A percentile compares a stretch with the other conserved stretches of the same genome.
Evolutionary conservation across 2,113 vertebrate species (phyloP).

Genomic region (Psittacula cyanocephala): DNA sequence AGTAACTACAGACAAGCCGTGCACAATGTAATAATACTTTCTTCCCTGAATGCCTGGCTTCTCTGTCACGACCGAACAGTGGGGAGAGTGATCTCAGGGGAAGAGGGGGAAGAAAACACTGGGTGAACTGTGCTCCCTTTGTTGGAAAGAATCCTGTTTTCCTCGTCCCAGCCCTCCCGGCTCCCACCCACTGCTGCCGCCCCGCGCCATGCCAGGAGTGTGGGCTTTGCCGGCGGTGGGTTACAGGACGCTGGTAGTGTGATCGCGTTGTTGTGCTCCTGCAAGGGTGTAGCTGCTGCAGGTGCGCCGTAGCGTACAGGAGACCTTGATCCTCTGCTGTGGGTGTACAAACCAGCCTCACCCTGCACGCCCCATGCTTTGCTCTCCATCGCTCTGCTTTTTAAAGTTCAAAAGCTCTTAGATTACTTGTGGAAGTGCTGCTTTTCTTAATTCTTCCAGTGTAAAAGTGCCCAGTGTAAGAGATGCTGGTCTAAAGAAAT

Average conservation of each 20-base stretch:
- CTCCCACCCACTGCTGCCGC: rapidly evolving
- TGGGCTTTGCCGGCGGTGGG: rapidly evolving
- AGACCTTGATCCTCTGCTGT: not conserved
- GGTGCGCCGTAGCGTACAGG: not conserved
- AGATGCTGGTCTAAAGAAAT: not conserved
- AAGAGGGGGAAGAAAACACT: not conserved
- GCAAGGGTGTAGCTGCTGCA: not conserved
- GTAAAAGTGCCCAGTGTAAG: not conserved
- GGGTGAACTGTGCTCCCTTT: not conserved
- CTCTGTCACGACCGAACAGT: rapidly evolving
- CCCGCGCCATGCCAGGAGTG: rapidly evolving
- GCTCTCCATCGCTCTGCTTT: not conserved
- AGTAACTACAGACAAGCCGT: not conserved
- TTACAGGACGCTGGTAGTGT: not conserved
- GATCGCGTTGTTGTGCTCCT: not conserved
- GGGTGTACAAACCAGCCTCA: not conserved
- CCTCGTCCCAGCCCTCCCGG: not conserved
- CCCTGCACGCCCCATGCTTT: not conserved
- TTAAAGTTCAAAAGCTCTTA: not conserved
- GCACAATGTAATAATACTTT: not conserved
- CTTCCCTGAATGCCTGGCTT: not conserved
- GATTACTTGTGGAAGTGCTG: not conserved
- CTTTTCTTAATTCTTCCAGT: not conserved
- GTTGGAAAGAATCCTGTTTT: not conserved
- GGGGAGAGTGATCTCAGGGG: not conserved